These are phyloP conservation scores for Eriosoma lanigerum DNA, from an alignment of 1,140 invertebrate genomes.

Conservation along the genomic window DNA sequence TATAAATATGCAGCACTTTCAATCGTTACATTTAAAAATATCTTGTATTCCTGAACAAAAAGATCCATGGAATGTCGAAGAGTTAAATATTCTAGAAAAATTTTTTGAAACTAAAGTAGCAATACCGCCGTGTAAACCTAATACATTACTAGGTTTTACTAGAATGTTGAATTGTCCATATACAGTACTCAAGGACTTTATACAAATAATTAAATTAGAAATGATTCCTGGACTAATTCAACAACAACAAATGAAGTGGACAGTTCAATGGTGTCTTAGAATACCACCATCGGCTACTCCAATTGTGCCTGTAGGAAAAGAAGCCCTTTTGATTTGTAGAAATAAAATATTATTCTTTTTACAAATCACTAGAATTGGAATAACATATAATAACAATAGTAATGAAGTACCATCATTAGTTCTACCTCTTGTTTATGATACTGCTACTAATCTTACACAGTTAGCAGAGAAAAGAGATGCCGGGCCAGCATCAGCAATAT, in stretches of 20 bases:
- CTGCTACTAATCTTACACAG: constrained; percentile 79
- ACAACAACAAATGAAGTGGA: constrained; percentile 76
- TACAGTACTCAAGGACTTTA: constrained; percentile 86
- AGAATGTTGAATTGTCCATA: constrained; percentile 72
- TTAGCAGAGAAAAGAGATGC: constrained; percentile 75
- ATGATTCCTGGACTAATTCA: constrained; percentile 68
- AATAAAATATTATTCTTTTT: constrained; percentile 88
- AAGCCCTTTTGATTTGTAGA: constrained; percentile 78
- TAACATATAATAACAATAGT: constrained; percentile 62
- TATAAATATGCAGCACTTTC: constrained; percentile 81
- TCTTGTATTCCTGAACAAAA: constrained; percentile 75
- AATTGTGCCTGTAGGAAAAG: constrained; percentile 81
- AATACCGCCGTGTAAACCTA: constrained; percentile 84
- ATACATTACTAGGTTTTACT: constrained; percentile 79
- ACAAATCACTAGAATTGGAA: constrained; percentile 76
- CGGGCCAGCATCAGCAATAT: constrained; percentile 65
- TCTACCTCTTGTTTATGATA: constrained; percentile 86
- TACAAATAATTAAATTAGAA: constrained; percentile 85
- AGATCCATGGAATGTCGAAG: constrained; percentile 83
- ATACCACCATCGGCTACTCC: constrained; percentile 82
- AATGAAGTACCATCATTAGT: constrained; percentile 78
- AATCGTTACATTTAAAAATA: constrained; percentile 88
- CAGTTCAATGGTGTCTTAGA: constrained; percentile 85
- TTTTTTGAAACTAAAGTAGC: constrained; percentile 89
- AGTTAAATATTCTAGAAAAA: constrained; percentile 84